A percentile compares a stretch with the other conserved stretches of the same genome.
Conservation (phyloP, 37 sponge, comb jelly and placozoan genomes). For the Agelas oroides region DNA sequence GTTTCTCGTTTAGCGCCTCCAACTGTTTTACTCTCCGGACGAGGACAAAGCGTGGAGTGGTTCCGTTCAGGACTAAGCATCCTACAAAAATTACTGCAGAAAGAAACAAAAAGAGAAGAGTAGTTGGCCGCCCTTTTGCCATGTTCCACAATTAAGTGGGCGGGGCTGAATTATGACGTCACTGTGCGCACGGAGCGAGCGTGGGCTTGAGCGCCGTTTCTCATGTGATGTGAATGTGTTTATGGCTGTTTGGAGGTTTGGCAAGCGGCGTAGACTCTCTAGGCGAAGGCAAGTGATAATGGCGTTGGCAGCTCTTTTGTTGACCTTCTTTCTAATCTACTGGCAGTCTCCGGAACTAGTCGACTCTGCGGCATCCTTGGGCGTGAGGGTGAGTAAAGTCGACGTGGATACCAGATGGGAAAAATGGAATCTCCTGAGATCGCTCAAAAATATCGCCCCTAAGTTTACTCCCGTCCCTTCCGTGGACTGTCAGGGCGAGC, state of each 20-base stretch:
- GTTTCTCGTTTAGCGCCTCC: constrained; percentile 4
- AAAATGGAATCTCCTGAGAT: not conserved
- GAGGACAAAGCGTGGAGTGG: not conserved
- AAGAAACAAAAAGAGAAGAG: not conserved
- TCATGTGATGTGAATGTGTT: not conserved
- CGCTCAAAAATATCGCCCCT: no score
- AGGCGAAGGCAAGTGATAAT: no score
- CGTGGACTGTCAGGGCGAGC: constrained; percentile 69
- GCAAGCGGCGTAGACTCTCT: no score
- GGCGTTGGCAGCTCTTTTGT: no score
- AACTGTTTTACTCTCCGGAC: not conserved
- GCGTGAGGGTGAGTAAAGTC: no score
- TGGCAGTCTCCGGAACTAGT: not conserved
- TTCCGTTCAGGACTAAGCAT: not conserved
- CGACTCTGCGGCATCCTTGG: not conserved
- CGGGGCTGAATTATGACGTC: not conserved
- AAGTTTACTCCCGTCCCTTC: constrained; percentile 49
- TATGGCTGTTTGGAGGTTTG: not conserved
- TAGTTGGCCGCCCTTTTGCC: not conserved
- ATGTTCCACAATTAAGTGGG: not conserved
- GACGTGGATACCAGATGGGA: no score
- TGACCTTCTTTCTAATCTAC: not conserved
- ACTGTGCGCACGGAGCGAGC: no score
- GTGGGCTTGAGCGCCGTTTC: no score
- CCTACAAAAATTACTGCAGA: not conserved